Evolutionary conservation across 2,113 vertebrate genomes (phyloP).

Genomic region (Dermatemys mawii): DNA sequence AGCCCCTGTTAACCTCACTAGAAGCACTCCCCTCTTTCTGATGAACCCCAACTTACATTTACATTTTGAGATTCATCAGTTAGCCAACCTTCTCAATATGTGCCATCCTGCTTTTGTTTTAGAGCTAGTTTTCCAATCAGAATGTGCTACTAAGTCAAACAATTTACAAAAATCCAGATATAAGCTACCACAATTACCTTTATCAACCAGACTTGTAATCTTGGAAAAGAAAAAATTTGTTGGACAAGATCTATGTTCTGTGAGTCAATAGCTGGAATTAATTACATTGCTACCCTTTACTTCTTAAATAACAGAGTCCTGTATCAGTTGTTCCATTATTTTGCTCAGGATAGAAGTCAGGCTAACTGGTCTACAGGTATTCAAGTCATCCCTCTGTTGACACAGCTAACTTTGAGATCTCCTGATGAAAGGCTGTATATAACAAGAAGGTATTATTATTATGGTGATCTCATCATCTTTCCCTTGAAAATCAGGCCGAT

Average conservation of each 20-base stretch:
- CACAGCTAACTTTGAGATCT: background rate
- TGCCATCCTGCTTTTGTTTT: background rate
- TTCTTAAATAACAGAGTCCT: no score
- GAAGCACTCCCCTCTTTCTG: background rate
- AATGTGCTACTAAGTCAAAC: background rate
- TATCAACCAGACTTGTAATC: no score
- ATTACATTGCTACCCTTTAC: no score
- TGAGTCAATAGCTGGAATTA: no score
- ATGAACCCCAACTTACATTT: background rate
- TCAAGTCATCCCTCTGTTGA: background rate
- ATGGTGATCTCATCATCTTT: no score
- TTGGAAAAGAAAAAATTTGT: no score
- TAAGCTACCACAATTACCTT: no score
- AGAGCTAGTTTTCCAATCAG: background rate
- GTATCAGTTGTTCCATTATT: background rate
- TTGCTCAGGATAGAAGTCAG: background rate
- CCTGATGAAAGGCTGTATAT: background rate
- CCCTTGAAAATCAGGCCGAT: no score
- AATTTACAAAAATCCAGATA: no score
- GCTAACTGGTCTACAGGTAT: background rate
- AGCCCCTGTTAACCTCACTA: background rate
- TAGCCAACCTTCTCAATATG: background rate
- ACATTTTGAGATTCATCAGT: background rate
- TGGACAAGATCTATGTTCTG: no score
- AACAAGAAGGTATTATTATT: no score